These are phyloP conservation scores for Equus przewalskii DNA, from an alignment of 2,113 vertebrate species.

Conservation along the genomic window DNA sequence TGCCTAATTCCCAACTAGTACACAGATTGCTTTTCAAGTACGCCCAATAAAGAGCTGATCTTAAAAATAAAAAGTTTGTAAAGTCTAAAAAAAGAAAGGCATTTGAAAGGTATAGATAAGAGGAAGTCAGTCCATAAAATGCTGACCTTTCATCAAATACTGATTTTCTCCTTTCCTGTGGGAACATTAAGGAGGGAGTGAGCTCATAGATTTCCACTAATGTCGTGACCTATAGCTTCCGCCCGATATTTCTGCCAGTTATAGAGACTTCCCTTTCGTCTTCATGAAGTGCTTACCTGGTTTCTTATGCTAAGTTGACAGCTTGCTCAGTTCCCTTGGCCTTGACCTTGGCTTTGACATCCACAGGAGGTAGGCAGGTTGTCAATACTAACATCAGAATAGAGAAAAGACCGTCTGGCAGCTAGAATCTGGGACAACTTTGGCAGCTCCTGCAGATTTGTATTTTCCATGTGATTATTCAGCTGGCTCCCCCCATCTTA, in stretches of 20 bases:
- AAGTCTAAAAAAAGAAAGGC: slow-evolving; percentile 34
- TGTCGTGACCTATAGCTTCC: slow-evolving; percentile 41
- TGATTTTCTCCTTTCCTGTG: slow-evolving; percentile 52
- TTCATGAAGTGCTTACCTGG: slow-evolving; percentile 10
- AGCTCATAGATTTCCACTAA: slow-evolving; percentile 53
- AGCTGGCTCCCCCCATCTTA: slow-evolving; percentile 4
- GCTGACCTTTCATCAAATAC: slow-evolving; percentile 46
- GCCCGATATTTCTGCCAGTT: slow-evolving; percentile 59
- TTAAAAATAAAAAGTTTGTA: background rate
- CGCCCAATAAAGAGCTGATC: background rate
- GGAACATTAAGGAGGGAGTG: background rate
- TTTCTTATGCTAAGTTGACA: slow-evolving; percentile 61
- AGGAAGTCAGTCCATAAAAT: slow-evolving; percentile 56
- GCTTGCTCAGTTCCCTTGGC: slow-evolving; percentile 50
- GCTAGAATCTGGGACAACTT: slow-evolving; percentile 76
- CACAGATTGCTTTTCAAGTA: background rate
- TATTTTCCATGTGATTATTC: slow-evolving; percentile 63
- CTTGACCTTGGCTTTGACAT: slow-evolving; percentile 68
- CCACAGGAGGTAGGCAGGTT: slow-evolving; percentile 60
- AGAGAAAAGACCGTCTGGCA: slow-evolving; percentile 54
- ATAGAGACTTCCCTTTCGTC: slow-evolving; percentile 1
- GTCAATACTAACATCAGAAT: slow-evolving; percentile 64
- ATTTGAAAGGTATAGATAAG: slow-evolving; percentile 33
- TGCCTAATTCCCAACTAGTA: background rate
- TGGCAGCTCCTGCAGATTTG: background rate